Conservation (phyloP, 30 jellyfish, hydroid and myxozoan genomes). For the Turritopsis dohrnii region DNA sequence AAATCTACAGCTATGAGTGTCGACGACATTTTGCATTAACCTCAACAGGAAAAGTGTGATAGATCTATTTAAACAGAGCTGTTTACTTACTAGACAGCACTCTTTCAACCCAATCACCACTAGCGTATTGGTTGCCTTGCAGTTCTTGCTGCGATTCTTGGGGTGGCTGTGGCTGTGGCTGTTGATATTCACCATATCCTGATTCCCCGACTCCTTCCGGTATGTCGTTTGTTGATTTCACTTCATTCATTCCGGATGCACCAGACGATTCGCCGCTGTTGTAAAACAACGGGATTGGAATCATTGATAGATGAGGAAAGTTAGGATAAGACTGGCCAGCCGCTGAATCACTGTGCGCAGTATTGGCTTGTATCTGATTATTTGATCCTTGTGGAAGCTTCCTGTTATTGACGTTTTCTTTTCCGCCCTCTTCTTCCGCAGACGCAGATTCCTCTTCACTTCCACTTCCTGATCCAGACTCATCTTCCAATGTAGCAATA, state of each 20-base stretch:
- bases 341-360: constrained; percentile 8
- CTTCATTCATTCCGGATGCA: constrained; percentile 16
- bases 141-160: not conserved
- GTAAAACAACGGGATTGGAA: constrained; percentile 26
- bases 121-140: not conserved
- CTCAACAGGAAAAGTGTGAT: too few species aligned
- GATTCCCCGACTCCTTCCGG: constrained; percentile 2
- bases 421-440: not conserved
- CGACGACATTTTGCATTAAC: too few species aligned
- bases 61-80: not conserved
- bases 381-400: not conserved
- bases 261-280: constrained; percentile 38
- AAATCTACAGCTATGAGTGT: too few species aligned
- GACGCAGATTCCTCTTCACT: constrained; percentile 1
- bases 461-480: constrained; percentile 17
- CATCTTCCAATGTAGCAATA: not conserved
- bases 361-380: constrained; percentile 4
- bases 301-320: constrained; percentile 20
- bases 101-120: constrained; percentile 39
- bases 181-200: constrained; percentile 13
- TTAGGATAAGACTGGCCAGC: not conserved
- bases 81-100: constrained; percentile 16
- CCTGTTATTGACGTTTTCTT: not conserved
- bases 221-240: constrained; percentile 9
- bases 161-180: not conserved